Evolutionary conservation across 64 coral and sea anemone genomes (phyloP).

Genomic region (Pocillopora damicornis): DNA sequence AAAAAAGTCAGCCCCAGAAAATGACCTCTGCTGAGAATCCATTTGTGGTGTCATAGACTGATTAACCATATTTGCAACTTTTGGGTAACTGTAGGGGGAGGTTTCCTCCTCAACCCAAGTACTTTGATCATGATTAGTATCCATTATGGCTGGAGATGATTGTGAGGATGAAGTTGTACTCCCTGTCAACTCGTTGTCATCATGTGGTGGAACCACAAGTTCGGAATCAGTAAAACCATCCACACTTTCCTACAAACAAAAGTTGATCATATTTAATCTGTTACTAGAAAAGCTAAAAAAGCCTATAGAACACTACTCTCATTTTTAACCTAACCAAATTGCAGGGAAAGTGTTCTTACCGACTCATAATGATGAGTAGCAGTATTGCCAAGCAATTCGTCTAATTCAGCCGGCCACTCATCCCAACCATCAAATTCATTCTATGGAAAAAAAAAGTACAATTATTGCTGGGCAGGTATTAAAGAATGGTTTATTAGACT

Average conservation of each 20-base stretch:
- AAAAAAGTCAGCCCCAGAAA: no score
- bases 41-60: no score
- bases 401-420: neutral
- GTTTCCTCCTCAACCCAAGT: constrained; percentile 24
- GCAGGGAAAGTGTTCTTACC: neutral
- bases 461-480: no score
- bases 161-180: neutral
- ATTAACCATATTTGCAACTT: no score
- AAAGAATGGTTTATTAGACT: no score
- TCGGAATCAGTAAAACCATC: neutral
- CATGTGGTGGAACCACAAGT: neutral
- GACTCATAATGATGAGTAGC: neutral
- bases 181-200: neutral
- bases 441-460: neutral
- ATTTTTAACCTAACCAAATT: neutral
- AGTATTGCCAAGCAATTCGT: neutral
- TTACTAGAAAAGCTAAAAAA: neutral
- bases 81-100: neutral
- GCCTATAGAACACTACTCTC: neutral
- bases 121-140: neutral
- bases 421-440: constrained; percentile 9
- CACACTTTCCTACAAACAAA: neutral
- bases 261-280: neutral
- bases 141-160: constrained; percentile 7
- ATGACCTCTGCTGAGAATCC: no score